phyloP scores from a whole-genome alignment of 2,797 vertebrate genomes.

The Borostomias antarcticus region DNA sequence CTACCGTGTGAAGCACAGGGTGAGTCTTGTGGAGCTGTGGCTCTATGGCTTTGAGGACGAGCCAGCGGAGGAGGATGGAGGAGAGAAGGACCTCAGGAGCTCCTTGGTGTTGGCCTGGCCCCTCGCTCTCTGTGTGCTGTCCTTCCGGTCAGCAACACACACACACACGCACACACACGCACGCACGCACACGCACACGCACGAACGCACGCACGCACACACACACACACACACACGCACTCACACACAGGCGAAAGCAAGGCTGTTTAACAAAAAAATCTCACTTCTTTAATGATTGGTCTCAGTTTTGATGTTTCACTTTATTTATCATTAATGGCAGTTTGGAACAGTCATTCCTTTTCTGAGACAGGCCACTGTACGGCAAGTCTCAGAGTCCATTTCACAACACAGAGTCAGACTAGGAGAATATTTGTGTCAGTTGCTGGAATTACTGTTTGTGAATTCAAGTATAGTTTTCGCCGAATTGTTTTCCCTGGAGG shows the following conservation, averaged over 20 bases:
- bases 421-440: background rate
- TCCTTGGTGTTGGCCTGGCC: conserved; percentile 65
- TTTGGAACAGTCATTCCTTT: conserved; percentile 2
- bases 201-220: conserved; percentile 8
- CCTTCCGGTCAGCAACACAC: conserved; percentile 66
- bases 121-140: conserved; percentile 58
- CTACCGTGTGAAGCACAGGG: conserved; percentile 71
- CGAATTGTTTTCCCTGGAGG: background rate
- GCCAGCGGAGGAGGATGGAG: conserved; percentile 43
- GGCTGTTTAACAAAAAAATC: background rate
- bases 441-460: no score
- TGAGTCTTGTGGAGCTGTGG: conserved; percentile 66
- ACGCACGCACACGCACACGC: background rate
- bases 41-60: conserved; percentile 59
- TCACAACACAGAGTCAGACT: background rate
- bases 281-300: background rate
- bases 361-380: background rate
- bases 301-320: background rate
- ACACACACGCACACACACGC: background rate
- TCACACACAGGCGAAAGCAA: background rate
- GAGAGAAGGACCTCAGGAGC: conserved; percentile 46
- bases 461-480: background rate
- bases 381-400: background rate
- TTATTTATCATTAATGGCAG: background rate
- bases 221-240: background rate